Conservation (phyloP, 2,888 invertebrate genomes). For the Noctua janthe region DNA sequence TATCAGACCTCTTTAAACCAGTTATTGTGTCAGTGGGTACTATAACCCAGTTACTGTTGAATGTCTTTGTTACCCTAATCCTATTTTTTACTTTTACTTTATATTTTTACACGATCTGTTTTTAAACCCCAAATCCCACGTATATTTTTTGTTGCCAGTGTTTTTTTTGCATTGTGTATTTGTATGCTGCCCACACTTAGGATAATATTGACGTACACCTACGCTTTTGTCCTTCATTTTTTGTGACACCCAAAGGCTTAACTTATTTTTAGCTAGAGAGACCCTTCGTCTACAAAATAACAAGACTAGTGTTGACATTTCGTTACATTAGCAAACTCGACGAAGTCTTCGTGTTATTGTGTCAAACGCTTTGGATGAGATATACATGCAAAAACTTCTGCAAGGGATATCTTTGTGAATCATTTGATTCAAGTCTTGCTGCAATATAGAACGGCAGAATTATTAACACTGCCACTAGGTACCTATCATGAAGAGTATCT, state of each 20-base stretch:
- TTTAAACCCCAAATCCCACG: not conserved
- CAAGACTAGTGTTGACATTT: slow-evolving; percentile 6
- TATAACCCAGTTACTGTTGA: not conserved
- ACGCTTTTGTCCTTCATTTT: not conserved
- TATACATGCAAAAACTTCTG: not conserved
- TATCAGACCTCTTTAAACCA: not conserved
- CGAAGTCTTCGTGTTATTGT: not conserved
- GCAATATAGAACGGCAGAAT: slow-evolving; percentile 2
- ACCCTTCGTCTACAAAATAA: not conserved
- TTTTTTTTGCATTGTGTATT: not conserved
- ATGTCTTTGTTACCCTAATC: not conserved
- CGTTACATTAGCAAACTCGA: not conserved
- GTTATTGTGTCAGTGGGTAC: not conserved
- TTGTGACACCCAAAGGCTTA: not conserved
- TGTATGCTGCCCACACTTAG: slow-evolving; percentile 3
- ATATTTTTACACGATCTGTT: not conserved
- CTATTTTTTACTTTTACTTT: not conserved
- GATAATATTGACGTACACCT: not conserved
- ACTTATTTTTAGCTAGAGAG: not conserved
- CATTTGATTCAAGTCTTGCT: not conserved
- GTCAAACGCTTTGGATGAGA: not conserved
- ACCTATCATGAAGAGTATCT: slow-evolving; percentile 13
- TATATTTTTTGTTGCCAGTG: not conserved
- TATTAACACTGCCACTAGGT: slow-evolving; percentile 16
- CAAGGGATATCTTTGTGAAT: not conserved